Base-by-base conservation (phyloP, 2,888 invertebrate species). In the Himalopsyche kuldschensis region DNA sequence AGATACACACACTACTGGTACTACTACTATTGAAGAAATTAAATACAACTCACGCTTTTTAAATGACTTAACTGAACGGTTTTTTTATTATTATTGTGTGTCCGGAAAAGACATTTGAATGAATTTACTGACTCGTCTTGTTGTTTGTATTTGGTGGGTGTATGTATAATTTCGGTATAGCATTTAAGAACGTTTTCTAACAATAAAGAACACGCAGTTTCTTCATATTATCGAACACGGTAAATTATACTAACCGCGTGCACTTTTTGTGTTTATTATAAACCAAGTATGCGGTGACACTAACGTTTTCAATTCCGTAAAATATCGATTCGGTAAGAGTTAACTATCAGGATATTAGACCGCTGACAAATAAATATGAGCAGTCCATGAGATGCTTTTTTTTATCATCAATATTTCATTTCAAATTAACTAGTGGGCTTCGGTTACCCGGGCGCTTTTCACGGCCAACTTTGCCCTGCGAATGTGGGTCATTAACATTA, bases 401-500 rank as follows among this genome's bases (percentile, higher is more conserved):
- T 55, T 55, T n/a, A 8, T 55, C 15, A 55, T 55, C 55, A 55
- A 55, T 55, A 55, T 55, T 55, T 55, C 20, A 55, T 55, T 55
- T 20, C 55, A 55, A 24, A 55, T 55, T 55, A 6, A 55, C 55
- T 20, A 8, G 55, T 55, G 55, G 55, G 31, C 79, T 32, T 32
- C 48, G 79, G 55, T 48, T 79, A 32, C 32, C 48, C 55, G 48
- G 41, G 79, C 79, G 35, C 55, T 79, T 55, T 79, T 79, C 55
- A 47, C 30, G 55, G 79, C 48, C 79, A 30, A 24, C 30, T 55
- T 79, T 20, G 79, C 79, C n/a, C 48, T 79, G 55, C 55, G 31
- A 55, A 79, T 79, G 55, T 79, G 55, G 55, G 79, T 79, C 79
- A 79, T 79, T 79, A 55, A 79, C 79, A 63, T 63, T 32, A 55